Evolutionary conservation across 2,888 invertebrate species (phyloP), one percentile per base, ranked within the genome.

Genomic region (Pyralis farinalis): DNA sequence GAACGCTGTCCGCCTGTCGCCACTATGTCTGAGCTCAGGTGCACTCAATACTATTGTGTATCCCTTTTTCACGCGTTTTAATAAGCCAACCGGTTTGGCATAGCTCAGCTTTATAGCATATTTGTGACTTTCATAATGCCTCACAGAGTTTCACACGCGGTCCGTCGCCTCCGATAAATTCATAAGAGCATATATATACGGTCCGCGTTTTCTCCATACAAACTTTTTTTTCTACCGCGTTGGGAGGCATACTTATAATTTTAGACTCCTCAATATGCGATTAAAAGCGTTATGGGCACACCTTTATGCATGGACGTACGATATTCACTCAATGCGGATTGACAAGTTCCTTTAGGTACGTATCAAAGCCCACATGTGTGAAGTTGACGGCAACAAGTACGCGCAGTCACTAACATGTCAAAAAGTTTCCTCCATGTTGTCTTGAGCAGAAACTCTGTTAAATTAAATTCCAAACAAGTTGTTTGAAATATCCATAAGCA

Each of bases 381-480:
- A 67, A 65, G 60, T 68, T 62, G 60, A 67, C 58, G 58, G 61
- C 58, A 64, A 63, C 63, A 60, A 69, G 69, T 62, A 71, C 51
- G 52, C 53, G 48, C 36, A 54, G 55, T 61, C 50, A 55, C 53
- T 49, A 53, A 58, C 58, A 62, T 64, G 59, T 60, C 54, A 36
- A 55, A 63, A 72, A 68, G 62, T 73, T 67, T 37, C 43, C 43
- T 53, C 42, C 36, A 49, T 63, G 49, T 58, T 65, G 50, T 58
- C 56, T 59, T 46, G 46, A 57, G 50, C 52, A 53, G 58, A 54
- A 47, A 52, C 58, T 57, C 40, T 42, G 50, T 55, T 62, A 63
- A 65, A 67, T 66, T 44, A 67, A 66, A 63, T 63, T 63, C 47
- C 47, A 37, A 50, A 53, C 44, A 46, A 54, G 51, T 55, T 43